Conservation (phyloP, 2,113 vertebrate species). For the Semnornis frantzii region DNA sequence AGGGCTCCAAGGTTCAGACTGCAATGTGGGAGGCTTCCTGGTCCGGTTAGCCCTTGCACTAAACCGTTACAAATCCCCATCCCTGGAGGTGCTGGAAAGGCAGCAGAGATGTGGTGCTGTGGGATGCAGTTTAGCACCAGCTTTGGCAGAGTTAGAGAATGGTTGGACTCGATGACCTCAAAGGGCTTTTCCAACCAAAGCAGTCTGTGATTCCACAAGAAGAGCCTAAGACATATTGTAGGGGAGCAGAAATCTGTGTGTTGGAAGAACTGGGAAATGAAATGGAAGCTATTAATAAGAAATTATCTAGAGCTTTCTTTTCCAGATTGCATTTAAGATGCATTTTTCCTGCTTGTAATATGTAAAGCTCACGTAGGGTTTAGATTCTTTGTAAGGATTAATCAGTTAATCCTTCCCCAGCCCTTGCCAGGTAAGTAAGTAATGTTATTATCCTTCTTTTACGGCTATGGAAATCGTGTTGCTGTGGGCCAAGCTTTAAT, state of each 20-base stretch:
- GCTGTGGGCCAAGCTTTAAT: slow-evolving; percentile 45
- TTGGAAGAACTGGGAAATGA: not conserved
- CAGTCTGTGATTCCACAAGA: not conserved
- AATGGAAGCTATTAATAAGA: not conserved
- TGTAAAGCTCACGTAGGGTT: not conserved
- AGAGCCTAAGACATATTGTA: not conserved
- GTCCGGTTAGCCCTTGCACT: no score
- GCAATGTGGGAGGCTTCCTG: no score
- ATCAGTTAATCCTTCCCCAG: slow-evolving; percentile 54
- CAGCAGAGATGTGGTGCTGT: no score
- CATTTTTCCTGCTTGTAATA: slow-evolving; percentile 10
- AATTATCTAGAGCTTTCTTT: slow-evolving; percentile 34
- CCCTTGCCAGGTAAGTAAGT: slow-evolving; percentile 47
- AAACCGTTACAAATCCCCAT: no score
- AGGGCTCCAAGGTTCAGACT: no score
- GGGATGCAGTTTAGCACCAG: no score
- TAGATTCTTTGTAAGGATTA: slow-evolving; percentile 57
- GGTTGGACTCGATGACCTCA: no score
- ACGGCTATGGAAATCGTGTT: not conserved
- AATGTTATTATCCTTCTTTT: slow-evolving; percentile 53
- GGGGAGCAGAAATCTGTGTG: not conserved
- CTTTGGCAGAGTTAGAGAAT: no score
- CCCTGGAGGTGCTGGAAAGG: no score
- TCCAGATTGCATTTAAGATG: slow-evolving; percentile 9
- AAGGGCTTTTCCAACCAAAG: no score